Evolutionary conservation across 2,888 invertebrate genomes (phyloP).

Genomic region (Vandiemenella viatica): DNA sequence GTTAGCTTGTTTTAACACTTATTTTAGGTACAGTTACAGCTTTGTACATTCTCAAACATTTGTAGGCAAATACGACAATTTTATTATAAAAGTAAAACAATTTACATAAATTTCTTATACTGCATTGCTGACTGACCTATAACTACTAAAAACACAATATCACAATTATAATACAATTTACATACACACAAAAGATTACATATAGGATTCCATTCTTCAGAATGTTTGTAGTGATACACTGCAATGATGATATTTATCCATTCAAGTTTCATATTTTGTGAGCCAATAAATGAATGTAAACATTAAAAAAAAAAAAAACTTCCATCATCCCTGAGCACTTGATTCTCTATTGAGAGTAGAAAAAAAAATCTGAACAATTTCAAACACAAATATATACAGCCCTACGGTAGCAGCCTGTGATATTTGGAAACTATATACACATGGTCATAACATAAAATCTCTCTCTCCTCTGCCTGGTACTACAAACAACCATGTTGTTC

Average conservation of each 20-base stretch:
- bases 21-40: too few relatives aligned
- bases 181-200: not conserved
- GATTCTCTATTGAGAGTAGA: not conserved
- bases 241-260: not conserved
- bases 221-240: not conserved
- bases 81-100: slow-evolving; percentile 15
- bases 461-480: too few relatives aligned
- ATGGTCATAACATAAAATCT: too few relatives aligned
- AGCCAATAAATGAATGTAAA: not conserved
- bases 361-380: too few relatives aligned
- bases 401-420: too few relatives aligned
- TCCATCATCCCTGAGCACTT: not conserved
- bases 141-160: not conserved
- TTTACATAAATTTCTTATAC: slow-evolving; percentile 9
- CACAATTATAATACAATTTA: not conserved
- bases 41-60: too few relatives aligned
- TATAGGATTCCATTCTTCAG: not conserved
- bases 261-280: too few relatives aligned
- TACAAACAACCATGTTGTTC: too few relatives aligned
- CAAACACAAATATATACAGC: too few relatives aligned
- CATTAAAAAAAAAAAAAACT: not conserved
- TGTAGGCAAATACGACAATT: too few relatives aligned
- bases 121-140: not conserved
- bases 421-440: too few relatives aligned
- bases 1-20: too few relatives aligned